phyloP scores from a whole-genome alignment of 2,888 invertebrate genomes.

The Papilio demoleus region DNA sequence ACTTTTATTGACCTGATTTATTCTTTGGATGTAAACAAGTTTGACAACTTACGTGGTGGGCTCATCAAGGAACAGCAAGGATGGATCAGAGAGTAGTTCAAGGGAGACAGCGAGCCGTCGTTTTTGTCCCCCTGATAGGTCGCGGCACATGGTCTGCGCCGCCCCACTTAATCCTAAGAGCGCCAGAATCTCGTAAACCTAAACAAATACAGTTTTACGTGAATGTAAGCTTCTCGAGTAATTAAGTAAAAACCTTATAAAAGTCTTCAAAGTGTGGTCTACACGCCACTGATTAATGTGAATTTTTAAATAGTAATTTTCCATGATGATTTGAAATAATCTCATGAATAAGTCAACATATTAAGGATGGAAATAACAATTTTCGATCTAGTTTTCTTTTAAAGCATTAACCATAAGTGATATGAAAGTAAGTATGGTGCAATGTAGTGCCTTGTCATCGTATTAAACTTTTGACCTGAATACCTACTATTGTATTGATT shows the following conservation, averaged over 20 bases:
- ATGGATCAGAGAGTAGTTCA: slow-evolving; percentile 93
- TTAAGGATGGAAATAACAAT: neutral
- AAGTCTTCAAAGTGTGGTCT: neutral
- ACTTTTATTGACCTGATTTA: too few species aligned
- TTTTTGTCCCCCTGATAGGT: slow-evolving; percentile 93
- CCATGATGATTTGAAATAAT: too few species aligned
- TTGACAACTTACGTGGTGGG: slow-evolving; percentile 88
- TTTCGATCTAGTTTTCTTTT: neutral
- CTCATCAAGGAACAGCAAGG: slow-evolving; percentile 94
- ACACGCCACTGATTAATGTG: too few species aligned
- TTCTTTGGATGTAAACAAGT: neutral
- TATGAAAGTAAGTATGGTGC: neutral
- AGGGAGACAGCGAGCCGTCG: slow-evolving; percentile 92
- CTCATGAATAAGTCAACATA: too few species aligned
- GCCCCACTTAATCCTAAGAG: slow-evolving; percentile 88
- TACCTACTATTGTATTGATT: neutral
- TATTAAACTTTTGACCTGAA: slow-evolving; percentile 8
- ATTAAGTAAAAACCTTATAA: neutral
- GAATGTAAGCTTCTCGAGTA: neutral
- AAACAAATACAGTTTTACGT: slow-evolving; percentile 45
- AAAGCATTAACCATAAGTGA: neutral
- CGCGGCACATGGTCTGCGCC: slow-evolving; percentile 86
- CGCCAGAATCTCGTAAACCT: slow-evolving; percentile 90
- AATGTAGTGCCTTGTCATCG: neutral
- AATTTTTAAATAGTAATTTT: neutral